Percentiles rank a stretch among this genome's conserved stretches.
Conservation (phyloP, 2,888 invertebrate genomes). For the Ischnura elegans region DNA sequence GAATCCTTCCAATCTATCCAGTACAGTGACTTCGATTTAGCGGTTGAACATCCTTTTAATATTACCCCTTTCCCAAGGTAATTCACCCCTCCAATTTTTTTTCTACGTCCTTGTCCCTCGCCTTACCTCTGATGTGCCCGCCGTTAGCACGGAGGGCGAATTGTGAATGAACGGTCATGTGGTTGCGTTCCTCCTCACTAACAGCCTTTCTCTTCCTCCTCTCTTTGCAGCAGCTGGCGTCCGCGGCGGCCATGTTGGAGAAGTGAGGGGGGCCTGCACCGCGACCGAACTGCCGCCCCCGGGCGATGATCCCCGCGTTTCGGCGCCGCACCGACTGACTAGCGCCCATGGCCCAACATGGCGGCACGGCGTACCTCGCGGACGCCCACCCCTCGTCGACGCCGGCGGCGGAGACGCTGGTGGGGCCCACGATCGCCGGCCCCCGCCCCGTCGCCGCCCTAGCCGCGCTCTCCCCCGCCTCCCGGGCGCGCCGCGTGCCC, state of each 20-base stretch:
- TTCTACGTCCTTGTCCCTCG: not conserved
- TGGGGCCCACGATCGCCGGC: conserved; percentile 77
- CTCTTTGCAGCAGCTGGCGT: conserved; percentile 72
- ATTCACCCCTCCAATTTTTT: no score
- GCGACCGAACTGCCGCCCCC: conserved; percentile 76
- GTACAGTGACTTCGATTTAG: no score
- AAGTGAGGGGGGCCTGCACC: conserved; percentile 70
- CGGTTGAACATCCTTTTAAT: no score
- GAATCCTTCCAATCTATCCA: no score
- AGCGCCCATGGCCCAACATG: conserved; percentile 87
- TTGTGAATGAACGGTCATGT: conserved; percentile 25
- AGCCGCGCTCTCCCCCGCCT: conserved; percentile 73
- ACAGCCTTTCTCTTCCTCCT: not conserved
- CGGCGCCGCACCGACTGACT: conserved; percentile 74
- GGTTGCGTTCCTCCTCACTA: no score
- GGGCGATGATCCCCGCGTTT: conserved; percentile 75
- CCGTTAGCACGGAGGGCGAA: not conserved
- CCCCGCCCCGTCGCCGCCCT: conserved; percentile 43
- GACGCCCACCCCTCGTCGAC: conserved; percentile 79
- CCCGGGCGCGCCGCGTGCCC: conserved; percentile 71
- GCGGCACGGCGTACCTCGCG: conserved; percentile 81
- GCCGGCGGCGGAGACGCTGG: conserved; percentile 79
- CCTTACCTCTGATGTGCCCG: not conserved
- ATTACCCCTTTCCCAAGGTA: no score
- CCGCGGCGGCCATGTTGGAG: conserved; percentile 78